phyloP scores from a whole-genome alignment of 2,888 invertebrate species.

The Synanthedon vespiformis region DNA sequence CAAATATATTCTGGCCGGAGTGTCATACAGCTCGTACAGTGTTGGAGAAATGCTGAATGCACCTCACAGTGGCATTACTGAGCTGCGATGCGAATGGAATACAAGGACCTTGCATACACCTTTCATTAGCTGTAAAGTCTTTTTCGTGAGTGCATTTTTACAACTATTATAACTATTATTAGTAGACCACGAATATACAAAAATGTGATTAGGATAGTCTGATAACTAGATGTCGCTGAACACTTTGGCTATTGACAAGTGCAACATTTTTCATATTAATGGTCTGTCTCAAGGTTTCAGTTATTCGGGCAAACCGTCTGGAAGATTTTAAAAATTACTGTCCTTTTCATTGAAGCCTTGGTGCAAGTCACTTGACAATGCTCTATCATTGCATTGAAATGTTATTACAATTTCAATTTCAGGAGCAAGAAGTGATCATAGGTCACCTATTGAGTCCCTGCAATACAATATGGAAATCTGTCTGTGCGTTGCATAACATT shows the following conservation, averaged over 20 bases:
- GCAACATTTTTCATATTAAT: no score
- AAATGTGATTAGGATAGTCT: no score
- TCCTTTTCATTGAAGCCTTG: no score
- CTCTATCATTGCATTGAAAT: conserved; percentile 1
- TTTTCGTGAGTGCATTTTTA: conserved; percentile 38
- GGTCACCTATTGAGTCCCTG: conserved; percentile 59
- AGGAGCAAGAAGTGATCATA: conserved; percentile 60
- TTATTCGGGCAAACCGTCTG: no score
- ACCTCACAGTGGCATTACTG: conserved; percentile 49
- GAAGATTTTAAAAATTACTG: no score
- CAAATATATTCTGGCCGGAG: conserved; percentile 45
- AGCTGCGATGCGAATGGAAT: conserved; percentile 51
- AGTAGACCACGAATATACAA: no score
- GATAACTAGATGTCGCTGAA: background rate
- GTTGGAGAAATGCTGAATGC: conserved; percentile 52
- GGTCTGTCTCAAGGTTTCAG: no score
- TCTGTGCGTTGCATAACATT: conserved; percentile 52
- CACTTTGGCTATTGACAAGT: no score
- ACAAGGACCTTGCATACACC: conserved; percentile 46
- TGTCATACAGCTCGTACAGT: conserved; percentile 40
- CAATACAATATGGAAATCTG: conserved; percentile 57
- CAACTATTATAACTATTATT: background rate
- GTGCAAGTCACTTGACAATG: background rate
- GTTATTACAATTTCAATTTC: conserved; percentile 8
- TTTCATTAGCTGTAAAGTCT: conserved; percentile 54